These are phyloP conservation scores for Barbus barbus DNA, from an alignment of 2,113 vertebrate genomes.

Conservation along the genomic window DNA sequence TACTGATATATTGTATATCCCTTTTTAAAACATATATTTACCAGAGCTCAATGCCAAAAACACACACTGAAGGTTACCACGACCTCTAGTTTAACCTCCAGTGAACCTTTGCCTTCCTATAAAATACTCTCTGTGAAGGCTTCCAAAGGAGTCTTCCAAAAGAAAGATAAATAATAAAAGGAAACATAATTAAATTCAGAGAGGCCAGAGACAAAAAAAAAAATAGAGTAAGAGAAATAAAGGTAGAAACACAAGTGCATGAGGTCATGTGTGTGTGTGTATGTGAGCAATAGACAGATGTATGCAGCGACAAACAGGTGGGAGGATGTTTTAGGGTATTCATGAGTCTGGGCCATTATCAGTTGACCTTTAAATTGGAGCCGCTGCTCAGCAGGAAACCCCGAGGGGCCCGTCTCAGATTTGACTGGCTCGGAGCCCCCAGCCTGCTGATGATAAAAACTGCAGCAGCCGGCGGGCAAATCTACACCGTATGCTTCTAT, in stretches of 20 bases:
- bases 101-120: neutral
- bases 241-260: neutral
- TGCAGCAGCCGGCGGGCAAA: neutral
- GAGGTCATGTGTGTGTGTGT: neutral
- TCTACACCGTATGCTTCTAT: conserved; percentile 16
- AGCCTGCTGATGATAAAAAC: conserved; percentile 24
- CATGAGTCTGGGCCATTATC: conserved; percentile 28
- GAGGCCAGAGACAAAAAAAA: no score
- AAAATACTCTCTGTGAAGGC: neutral
- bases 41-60: neutral
- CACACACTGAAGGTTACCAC: neutral
- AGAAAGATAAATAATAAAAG: neutral
- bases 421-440: conserved; percentile 21
- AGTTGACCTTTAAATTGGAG: conserved; percentile 47
- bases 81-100: neutral
- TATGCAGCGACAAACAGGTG: conserved; percentile 36
- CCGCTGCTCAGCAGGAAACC: conserved; percentile 14
- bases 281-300: conserved; percentile 1
- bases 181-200: neutral
- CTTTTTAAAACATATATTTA: neutral
- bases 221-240: neutral
- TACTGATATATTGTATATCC: neutral
- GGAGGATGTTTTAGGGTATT: no score
- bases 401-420: conserved; percentile 23
- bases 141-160: neutral